Conservation (phyloP, 2,113 vertebrate genomes). For the Gorsachius goisagi region DNA sequence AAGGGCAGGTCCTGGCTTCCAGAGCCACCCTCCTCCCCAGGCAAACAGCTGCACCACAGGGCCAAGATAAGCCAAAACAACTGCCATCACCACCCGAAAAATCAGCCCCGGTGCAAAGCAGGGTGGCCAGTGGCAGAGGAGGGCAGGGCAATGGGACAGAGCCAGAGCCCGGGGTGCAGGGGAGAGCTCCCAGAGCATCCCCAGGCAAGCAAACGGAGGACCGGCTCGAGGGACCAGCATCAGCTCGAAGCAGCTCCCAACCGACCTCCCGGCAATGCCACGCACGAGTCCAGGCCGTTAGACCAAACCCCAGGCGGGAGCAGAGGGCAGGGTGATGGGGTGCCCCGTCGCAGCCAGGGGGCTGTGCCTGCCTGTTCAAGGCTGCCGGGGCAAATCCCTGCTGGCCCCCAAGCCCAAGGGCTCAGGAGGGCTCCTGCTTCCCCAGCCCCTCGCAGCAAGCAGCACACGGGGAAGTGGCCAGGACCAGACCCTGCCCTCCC, state of each 20-base stretch:
- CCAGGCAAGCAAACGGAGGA: fast-evolving
- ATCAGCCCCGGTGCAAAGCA: background rate
- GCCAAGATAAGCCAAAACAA: background rate
- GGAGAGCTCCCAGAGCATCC: background rate
- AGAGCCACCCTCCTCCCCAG: slow-evolving; percentile 8
- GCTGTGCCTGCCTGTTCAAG: background rate
- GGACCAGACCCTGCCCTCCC: background rate
- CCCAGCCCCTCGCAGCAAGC: background rate
- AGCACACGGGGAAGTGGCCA: fast-evolving
- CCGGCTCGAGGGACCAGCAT: background rate
- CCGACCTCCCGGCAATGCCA: background rate
- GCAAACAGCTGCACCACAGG: background rate
- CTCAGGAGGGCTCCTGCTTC: background rate
- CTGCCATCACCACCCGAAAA: background rate
- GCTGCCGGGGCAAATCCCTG: background rate
- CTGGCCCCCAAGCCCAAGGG: background rate
- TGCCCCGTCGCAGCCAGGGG: background rate
- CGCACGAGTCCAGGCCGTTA: fast-evolving
- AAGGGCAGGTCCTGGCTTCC: background rate
- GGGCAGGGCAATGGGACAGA: background rate
- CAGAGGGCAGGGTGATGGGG: background rate
- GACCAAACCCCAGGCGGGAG: background rate
- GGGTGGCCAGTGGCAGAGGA: fast-evolving
- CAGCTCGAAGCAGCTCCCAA: background rate
- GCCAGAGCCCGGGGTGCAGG: fast-evolving